These are phyloP conservation scores for Tenthredo mesomela DNA, from an alignment of 2,888 invertebrate genomes.

Conservation along the genomic window DNA sequence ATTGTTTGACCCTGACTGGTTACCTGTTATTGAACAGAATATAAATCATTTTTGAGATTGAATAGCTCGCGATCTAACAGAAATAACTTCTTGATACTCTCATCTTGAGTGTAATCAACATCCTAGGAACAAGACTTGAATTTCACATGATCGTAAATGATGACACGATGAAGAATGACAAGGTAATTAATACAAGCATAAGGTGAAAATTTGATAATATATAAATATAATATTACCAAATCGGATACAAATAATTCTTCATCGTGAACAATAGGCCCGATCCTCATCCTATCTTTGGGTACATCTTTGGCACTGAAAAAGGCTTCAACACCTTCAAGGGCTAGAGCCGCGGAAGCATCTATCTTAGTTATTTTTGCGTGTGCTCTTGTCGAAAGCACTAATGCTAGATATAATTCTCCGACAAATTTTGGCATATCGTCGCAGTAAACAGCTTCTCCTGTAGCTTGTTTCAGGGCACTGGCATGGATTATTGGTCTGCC, in stretches of 20 bases:
- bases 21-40: conserved; percentile 74
- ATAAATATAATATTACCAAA: conserved; percentile 79
- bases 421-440: conserved; percentile 91
- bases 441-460: conserved; percentile 95
- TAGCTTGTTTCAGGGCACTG: conserved; percentile 92
- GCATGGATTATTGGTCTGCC: conserved; percentile 90
- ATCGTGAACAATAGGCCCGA: conserved; percentile 88
- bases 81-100: neutral
- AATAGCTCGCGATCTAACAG: neutral
- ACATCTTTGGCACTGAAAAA: conserved; percentile 90
- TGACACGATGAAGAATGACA: neutral
- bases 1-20: conserved; percentile 90
- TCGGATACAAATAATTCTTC: conserved; percentile 91
- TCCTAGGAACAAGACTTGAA: neutral
- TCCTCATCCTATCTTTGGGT: conserved; percentile 82
- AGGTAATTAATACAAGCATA: no score
- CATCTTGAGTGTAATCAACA: neutral
- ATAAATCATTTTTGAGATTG: conserved; percentile 10
- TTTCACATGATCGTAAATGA: neutral
- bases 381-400: conserved; percentile 90
- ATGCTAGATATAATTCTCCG: conserved; percentile 89
- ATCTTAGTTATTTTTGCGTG: conserved; percentile 90
- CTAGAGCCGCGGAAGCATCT: conserved; percentile 87
- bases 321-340: conserved; percentile 89
- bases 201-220: conserved; percentile 5